Evolutionary conservation across 1,140 invertebrate species (phyloP), one percentile per base, ranked within the genome.

Genomic region (Drosophila ironensis): DNA sequence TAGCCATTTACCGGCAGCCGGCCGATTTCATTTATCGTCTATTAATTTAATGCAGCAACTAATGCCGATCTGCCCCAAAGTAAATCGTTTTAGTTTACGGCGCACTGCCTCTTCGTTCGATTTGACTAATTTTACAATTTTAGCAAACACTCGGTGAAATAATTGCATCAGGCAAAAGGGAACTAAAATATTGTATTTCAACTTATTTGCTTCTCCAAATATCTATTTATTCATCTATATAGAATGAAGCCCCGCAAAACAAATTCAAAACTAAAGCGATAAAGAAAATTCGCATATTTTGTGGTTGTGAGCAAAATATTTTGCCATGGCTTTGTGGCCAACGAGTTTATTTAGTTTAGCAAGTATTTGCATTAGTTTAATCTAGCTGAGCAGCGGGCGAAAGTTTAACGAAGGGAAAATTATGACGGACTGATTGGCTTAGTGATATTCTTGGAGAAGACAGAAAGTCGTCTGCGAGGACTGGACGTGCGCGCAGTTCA

Each of bases 321-420:
- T 42, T 42, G 4, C 25, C 6, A n/a, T 46, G 20, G 9, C 37
- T 2, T n/a, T 19, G 51, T 17, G 25, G 20, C 51, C 41, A 40
- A 25, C 9, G 30, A 20, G 12, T 19, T 60, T 50, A 66, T 66
- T 66, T 37, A 37, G 60, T 37, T 66, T 53, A 3, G 22, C 22
- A 60, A 60, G 56, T 60, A 60, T 52, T 66, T 51, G 35, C 46
- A 52, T 41, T 27, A 52, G 46, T 35, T 46, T 37, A 72, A 41
- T 27, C 53, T 25, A 46, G 16, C 11, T 9, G 16, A 46, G 47
- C 6, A 37, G 61, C 9, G 3, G 17, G 45, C 17, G 7, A 53
- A 64, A 70, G 72, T 50, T 70, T 37, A 76, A 63, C 61, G 46
- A 40, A 70, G 72, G 28, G 72, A 70, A 76, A 76, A 69, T 70